Base-by-base conservation (phyloP, 2,888 invertebrate genomes). In the Eupithecia insigniata region DNA sequence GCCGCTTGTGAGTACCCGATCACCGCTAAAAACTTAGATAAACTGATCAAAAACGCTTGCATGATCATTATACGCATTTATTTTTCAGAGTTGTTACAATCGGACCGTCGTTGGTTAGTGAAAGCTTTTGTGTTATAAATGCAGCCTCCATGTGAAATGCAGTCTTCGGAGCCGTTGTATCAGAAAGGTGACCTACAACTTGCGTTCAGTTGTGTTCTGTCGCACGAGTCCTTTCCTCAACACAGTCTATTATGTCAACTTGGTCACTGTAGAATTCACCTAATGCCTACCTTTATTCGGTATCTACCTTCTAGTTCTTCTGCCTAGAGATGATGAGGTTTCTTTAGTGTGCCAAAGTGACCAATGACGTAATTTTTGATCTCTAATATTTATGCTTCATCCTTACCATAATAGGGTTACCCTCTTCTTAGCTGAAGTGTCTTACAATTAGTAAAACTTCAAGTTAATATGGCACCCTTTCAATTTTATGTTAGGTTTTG, bases 1-100 rank as follows among this genome's bases (percentile, higher is more conserved):
- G 98, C 98, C 90, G 98, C 98, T 90, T 98, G 98, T 98, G 95
- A 97, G 98, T 84, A 78, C 68, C 70, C 73, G 36, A 71, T 71
- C 77, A 71, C 65, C 72, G 71, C 67, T 65, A 34, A 43, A 46
- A 71, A 61, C 43, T 51, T 72, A 71, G 82, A 78, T 70, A 30
- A 75, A 74, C 58, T 73, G 46, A 61, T 72, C 80, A 79, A 68
- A 58, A 68, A 75, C 83, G 89, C 92, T 89, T 92, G 93, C 93
- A 92, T 92, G 92, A 86, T 86, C 82, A 89, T 87, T 86, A 78
- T 91, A 90, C 86, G 87, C 89, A 81, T 92, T 93, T 92, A 88
- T 93, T 93, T 94, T 94, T 92, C 93, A 94, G 93, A 94, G 85
- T 80, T 83, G 81, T 88, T 82, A 81, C 85, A 84, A 83, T 82